Evolutionary conservation across 2,888 invertebrate species (phyloP).

Genomic region (Glaucopsyche alexis): DNA sequence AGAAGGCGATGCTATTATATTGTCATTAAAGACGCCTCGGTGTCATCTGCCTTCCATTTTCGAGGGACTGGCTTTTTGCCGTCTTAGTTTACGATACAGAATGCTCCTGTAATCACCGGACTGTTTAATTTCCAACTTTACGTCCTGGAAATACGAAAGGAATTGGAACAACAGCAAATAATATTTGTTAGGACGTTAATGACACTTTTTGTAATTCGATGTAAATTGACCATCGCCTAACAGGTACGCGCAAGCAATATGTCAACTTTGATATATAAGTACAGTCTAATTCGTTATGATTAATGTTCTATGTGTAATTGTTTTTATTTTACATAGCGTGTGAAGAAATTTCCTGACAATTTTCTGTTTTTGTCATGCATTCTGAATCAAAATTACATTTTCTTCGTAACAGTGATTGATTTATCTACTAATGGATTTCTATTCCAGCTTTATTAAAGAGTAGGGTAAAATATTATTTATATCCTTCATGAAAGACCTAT

Average conservation of each 20-base stretch:
- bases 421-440: constrained; percentile 13
- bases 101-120: constrained; percentile 33
- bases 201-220: constrained; percentile 73
- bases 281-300: constrained; percentile 63
- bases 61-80: constrained; percentile 72
- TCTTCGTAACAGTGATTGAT: constrained; percentile 17
- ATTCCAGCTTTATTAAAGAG: not conserved
- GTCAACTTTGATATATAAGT: constrained; percentile 74
- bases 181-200: constrained; percentile 64
- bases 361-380: constrained; percentile 28
- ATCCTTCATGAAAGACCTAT: not conserved
- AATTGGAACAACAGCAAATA: constrained; percentile 42
- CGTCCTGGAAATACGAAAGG: constrained; percentile 43
- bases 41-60: constrained; percentile 75
- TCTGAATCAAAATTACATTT: constrained; percentile 4
- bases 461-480: not conserved
- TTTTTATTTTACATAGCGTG: constrained; percentile 36
- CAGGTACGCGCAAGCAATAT: constrained; percentile 69
- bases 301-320: constrained; percentile 55
- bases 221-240: constrained; percentile 69
- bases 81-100: constrained; percentile 63
- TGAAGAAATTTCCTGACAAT: constrained; percentile 36
- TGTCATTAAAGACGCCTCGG: constrained; percentile 75
- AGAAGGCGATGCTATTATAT: constrained; percentile 76
- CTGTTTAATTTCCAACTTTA: constrained; percentile 48